phyloP scores from a whole-genome alignment of 2,113 vertebrate species.

The Onychorhynchus coronatus region DNA sequence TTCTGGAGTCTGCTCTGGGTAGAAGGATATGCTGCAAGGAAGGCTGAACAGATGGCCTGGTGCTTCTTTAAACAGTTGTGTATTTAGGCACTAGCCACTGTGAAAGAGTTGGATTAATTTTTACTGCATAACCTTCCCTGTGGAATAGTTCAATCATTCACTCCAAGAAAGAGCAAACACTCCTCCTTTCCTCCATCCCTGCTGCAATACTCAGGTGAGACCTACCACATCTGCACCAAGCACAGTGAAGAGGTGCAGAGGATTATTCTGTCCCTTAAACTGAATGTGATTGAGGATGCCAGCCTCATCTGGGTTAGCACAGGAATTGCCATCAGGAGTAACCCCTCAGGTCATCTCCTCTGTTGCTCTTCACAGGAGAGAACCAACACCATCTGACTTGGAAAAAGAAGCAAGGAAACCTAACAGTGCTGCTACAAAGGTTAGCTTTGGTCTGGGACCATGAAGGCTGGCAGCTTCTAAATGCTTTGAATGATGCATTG shows the following conservation, averaged over 20 bases:
- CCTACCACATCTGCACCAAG: background rate
- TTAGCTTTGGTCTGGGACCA: background rate
- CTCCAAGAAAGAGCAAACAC: background rate
- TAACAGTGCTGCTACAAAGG: background rate
- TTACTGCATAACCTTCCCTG: background rate
- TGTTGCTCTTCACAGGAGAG: background rate
- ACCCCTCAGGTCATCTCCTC: background rate
- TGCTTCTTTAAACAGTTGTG: background rate
- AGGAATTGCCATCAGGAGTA: background rate
- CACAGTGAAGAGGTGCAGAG: background rate
- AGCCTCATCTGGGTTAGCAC: background rate
- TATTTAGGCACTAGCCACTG: background rate
- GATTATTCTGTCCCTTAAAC: background rate
- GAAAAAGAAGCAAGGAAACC: background rate
- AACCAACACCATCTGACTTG: background rate
- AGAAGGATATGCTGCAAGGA: background rate
- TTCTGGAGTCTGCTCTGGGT: background rate
- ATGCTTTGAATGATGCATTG: background rate
- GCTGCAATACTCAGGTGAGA: background rate
- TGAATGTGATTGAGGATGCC: rapidly evolving
- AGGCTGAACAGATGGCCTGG: background rate
- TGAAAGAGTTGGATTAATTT: background rate
- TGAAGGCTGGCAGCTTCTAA: background rate
- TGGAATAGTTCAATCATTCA: background rate
- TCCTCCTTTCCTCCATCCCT: background rate